phyloP scores from a whole-genome alignment of 2,888 invertebrate species.

The Drosophila borborema region DNA sequence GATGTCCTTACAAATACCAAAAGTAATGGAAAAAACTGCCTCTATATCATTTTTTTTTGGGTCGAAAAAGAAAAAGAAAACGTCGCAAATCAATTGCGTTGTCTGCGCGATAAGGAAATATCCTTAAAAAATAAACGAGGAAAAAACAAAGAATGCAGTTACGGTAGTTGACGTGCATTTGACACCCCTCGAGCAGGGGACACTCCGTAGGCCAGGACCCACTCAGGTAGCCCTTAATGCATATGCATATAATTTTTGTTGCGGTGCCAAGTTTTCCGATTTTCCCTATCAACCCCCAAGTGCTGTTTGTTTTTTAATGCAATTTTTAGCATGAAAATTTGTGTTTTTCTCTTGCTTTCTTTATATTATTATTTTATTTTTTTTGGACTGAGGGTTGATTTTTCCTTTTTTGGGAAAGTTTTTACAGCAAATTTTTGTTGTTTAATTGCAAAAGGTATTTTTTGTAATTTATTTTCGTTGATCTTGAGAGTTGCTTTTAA shows the following conservation, averaged over 20 bases:
- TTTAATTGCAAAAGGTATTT: constrained; percentile 30
- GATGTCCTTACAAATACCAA: constrained; percentile 55
- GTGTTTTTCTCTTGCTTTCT: constrained; percentile 34
- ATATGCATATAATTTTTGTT: constrained; percentile 59
- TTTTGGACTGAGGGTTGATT: constrained; percentile 50
- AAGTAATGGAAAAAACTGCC: constrained; percentile 8
- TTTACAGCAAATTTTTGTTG: constrained; percentile 28
- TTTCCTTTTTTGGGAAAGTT: constrained; percentile 40
- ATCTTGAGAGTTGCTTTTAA: constrained; percentile 20
- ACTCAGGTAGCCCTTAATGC: constrained; percentile 65
- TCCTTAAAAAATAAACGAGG: constrained; percentile 52
- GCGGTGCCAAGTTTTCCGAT: constrained; percentile 32
- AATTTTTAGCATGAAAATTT: constrained; percentile 75
- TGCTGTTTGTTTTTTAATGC: constrained; percentile 72
- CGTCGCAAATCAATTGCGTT: constrained; percentile 78
- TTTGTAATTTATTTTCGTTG: constrained; percentile 59
- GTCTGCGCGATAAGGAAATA: constrained; percentile 66
- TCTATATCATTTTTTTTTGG: constrained; percentile 30
- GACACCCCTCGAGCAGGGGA: constrained; percentile 68
- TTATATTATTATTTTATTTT: background rate
- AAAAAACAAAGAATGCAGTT: constrained; percentile 66
- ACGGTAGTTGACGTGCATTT: constrained; percentile 75
- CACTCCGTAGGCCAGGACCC: constrained; percentile 20
- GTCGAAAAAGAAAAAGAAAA: constrained; percentile 59
- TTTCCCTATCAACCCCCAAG: constrained; percentile 50